A percentile compares a stretch with the other conserved stretches of the same genome.
Evolutionary conservation across 1,140 invertebrate species (phyloP).

Genomic region (Chymomyza costata): DNA sequence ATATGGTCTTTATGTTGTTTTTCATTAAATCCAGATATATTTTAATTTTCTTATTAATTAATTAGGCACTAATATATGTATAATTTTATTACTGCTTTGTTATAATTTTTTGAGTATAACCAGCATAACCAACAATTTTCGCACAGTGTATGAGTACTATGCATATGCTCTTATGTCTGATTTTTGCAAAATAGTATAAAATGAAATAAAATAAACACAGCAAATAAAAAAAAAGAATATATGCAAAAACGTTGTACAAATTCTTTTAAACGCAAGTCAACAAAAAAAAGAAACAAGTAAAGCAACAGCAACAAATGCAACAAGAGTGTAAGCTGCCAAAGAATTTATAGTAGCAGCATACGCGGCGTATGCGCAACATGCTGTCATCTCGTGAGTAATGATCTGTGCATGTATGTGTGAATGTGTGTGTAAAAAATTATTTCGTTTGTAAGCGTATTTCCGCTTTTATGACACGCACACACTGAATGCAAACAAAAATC

Average conservation of each 20-base stretch:
- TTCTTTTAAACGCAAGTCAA: slow-evolving; percentile 23
- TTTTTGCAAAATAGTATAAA: slow-evolving; percentile 4
- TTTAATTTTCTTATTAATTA: too few species aligned
- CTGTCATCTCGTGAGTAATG: slow-evolving; percentile 11
- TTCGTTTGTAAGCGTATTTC: slow-evolving; percentile 42
- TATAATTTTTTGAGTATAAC: too few species aligned
- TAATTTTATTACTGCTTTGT: too few species aligned
- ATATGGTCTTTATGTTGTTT: too few species aligned
- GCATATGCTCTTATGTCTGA: slow-evolving; percentile 18
- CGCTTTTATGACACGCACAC: slow-evolving; percentile 36
- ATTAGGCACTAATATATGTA: too few species aligned
- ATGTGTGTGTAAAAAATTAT: slow-evolving; percentile 35
- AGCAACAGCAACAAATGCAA: slow-evolving; percentile 18
- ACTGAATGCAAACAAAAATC: slow-evolving; percentile 1
- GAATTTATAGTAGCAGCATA: slow-evolving; percentile 38
- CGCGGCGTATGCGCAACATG: slow-evolving; percentile 37
- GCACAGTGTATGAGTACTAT: neutral
- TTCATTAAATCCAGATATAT: too few species aligned
- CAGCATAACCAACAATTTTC: too few species aligned
- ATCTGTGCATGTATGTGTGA: neutral
- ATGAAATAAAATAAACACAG: slow-evolving; percentile 23
- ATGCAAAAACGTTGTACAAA: slow-evolving; percentile 27
- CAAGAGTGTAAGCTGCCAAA: neutral
- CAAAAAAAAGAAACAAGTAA: slow-evolving; percentile 11
- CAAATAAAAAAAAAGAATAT: slow-evolving; percentile 6